Base-by-base conservation (phyloP, 2,888 invertebrate genomes). In the Thymelicus acteon region DNA sequence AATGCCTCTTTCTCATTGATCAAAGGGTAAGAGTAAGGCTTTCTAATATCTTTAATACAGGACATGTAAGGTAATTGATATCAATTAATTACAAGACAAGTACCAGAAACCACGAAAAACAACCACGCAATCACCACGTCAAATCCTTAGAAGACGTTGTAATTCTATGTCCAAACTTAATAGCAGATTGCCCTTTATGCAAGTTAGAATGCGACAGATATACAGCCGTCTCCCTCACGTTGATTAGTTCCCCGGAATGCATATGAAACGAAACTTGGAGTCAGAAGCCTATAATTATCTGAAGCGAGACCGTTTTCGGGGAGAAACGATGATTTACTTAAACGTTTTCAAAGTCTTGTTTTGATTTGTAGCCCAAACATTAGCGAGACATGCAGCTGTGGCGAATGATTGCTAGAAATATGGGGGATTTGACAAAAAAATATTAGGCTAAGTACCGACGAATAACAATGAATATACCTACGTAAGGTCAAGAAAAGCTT, bases 241-340 rank as follows among this genome's bases (percentile, higher is more conserved):
- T 89, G 86, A 90, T 91, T 88, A 88, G 87, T 86, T 88, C 82
- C 71, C 72, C 72, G 83, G 87, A 87, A 87, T 83, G 82, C 80
- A 81, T 58, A 60, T 80, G 78, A 79, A 80, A 83, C 24, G 80
- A 82, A 82, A 79, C 81, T 79, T 78, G 73, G 76, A 75, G 79
- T 76, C 84, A 82, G 87, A 84, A 90, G 84, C 83, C 89, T 92
- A 87, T 92, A 92, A 92, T 93, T 92, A 93, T 91, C 90, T 88
- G 90, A 89, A 91, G 86, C 85, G 86, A 87, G 89, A 85, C 86
- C 82, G 81, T 90, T 91, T 92, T 91, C 82, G 85, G 82, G 85
- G 84, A 86, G 89, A 89, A 90, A 88, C 87, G 86, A 90, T 89
- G 90, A 87, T 92, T 92, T 91, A 91, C 89, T 92, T 90, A 92